A percentile compares a stretch with the other conserved stretches of the same genome.
phyloP scores from a whole-genome alignment of 1,140 invertebrate genomes.

The Nasonia giraulti region DNA sequence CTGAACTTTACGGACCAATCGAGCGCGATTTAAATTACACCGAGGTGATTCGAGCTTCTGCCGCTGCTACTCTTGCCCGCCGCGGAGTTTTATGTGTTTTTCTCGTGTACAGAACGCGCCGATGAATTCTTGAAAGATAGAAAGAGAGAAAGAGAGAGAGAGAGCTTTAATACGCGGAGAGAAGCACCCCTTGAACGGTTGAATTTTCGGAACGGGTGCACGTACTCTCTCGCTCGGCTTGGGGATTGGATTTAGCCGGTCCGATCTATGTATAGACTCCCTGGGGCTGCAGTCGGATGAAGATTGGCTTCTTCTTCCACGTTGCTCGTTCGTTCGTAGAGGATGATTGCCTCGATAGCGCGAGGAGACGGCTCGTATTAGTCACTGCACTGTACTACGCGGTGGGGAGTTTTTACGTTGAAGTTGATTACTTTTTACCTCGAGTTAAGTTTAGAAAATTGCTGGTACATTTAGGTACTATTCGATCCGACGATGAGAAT shows the following conservation, averaged over 20 bases:
- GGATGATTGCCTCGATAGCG: background rate
- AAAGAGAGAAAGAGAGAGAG: background rate
- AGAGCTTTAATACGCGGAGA: background rate
- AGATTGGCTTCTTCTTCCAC: background rate
- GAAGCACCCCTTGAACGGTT: background rate
- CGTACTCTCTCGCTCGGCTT: background rate
- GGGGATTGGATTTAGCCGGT: background rate
- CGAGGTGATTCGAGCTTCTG: background rate
- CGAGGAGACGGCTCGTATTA: background rate
- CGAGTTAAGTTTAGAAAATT: too few species aligned
- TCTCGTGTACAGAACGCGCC: too few species aligned
- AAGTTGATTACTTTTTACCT: too few species aligned
- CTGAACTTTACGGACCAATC: too few species aligned
- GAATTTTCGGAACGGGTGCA: background rate
- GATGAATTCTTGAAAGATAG: background rate
- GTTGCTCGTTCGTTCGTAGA: background rate
- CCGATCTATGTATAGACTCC: background rate
- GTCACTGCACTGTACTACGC: background rate
- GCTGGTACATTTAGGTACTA: too few species aligned
- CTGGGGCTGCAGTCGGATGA: background rate
- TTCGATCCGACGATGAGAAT: too few species aligned
- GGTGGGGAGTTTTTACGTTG: background rate
- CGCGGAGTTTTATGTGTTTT: too few species aligned
- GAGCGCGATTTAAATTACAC: background rate
- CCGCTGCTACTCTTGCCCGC: too few species aligned